These are phyloP conservation scores for Luffia ferchaultella DNA, from an alignment of 2,888 invertebrate genomes.

Conservation along the genomic window DNA sequence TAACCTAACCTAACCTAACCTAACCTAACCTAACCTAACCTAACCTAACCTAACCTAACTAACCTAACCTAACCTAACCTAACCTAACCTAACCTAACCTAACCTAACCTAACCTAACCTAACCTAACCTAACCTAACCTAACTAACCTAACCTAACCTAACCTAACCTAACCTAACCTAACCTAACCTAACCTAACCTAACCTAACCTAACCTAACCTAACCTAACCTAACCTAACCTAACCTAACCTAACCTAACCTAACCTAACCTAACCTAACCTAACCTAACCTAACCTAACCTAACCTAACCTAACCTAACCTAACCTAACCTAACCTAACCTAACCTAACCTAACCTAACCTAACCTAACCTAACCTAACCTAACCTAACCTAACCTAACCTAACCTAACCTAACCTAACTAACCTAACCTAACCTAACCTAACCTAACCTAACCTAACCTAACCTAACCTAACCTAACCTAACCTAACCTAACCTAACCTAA, in stretches of 20 bases:
- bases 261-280: slow-evolving; percentile 6
- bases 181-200: slow-evolving; percentile 20
- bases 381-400: slow-evolving; percentile 16
- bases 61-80: slow-evolving; percentile 17
- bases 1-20: slow-evolving; percentile 4
- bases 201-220: slow-evolving; percentile 19
- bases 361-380: slow-evolving; percentile 16
- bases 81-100: slow-evolving; percentile 17
- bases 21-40: slow-evolving; percentile 1
- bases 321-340: slow-evolving; percentile 8
- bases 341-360: slow-evolving; percentile 5
- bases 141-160: slow-evolving; percentile 18
- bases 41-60: slow-evolving; percentile 19
- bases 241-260: slow-evolving; percentile 14
- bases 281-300: slow-evolving; percentile 9
- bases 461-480: slow-evolving; percentile 8
- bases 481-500: slow-evolving; percentile 7
- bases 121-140: slow-evolving; percentile 19
- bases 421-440: slow-evolving; percentile 13
- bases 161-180: slow-evolving; percentile 19
- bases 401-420: slow-evolving; percentile 10
- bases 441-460: slow-evolving; percentile 13
- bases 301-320: slow-evolving; percentile 10
- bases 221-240: slow-evolving; percentile 20
- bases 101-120: slow-evolving; percentile 20